Evolutionary conservation across 2,888 invertebrate species (phyloP).

Genomic region (Vanessa cardui): DNA sequence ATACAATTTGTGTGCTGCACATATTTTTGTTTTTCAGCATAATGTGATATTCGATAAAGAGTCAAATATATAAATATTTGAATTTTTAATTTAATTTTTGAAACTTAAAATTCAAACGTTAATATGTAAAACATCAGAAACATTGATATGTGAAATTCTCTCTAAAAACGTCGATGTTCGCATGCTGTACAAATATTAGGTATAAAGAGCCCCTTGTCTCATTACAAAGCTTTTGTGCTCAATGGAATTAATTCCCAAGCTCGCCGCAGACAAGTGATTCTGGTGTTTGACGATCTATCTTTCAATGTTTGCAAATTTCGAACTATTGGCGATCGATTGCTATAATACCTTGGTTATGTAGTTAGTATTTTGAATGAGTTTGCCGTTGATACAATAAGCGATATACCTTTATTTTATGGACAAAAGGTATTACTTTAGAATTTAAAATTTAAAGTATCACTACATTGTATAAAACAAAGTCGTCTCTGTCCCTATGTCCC

Average conservation of each 20-base stretch:
- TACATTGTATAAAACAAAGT: no score
- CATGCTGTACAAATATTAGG: constrained; percentile 34
- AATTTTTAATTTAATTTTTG: no score
- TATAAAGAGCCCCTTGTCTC: constrained; percentile 48
- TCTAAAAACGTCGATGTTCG: not conserved
- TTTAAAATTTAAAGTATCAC: no score
- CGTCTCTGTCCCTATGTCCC: no score
- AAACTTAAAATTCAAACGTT: not conserved
- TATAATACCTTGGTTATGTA: not conserved
- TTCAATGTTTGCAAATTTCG: constrained; percentile 39
- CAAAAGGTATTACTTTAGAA: no score
- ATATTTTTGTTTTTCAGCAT: no score
- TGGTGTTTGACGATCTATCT: constrained; percentile 57
- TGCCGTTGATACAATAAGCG: not conserved
- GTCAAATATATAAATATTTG: constrained; percentile 2
- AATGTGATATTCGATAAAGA: no score
- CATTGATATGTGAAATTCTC: not conserved
- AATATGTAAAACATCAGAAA: not conserved
- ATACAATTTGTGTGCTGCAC: no score
- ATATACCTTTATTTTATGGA: no score
- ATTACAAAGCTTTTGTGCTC: constrained; percentile 61
- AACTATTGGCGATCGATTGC: constrained; percentile 36
- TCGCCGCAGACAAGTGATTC: constrained; percentile 67
- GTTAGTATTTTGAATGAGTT: not conserved
- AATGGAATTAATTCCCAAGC: constrained; percentile 71